Evolutionary conservation across 35 echinoderm and acorn worm genomes (phyloP).

Genomic region (Stichopus chloronotus): DNA sequence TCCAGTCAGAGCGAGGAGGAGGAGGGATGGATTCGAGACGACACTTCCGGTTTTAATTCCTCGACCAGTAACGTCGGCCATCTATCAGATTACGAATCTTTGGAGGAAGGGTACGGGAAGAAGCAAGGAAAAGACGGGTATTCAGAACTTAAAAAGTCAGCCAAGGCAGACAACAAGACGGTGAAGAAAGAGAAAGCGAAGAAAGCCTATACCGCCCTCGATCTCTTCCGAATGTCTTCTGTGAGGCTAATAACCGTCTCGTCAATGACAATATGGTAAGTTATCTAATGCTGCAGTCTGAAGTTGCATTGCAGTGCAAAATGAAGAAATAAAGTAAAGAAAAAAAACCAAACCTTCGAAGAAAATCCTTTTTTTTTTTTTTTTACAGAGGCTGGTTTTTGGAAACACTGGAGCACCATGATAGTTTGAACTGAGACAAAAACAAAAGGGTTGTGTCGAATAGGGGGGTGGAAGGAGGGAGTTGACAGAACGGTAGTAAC

Average conservation of each 20-base stretch:
- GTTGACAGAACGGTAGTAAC: too few species aligned
- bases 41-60: constrained; percentile 18
- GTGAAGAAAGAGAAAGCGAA: neutral
- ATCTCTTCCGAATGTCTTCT: constrained; percentile 50
- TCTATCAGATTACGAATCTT: constrained; percentile 22
- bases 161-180: neutral
- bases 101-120: constrained; percentile 26
- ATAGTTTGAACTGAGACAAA: too few species aligned
- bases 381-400: too few species aligned
- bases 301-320: neutral
- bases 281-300: neutral
- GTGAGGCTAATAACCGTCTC: constrained; percentile 7
- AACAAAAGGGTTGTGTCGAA: too few species aligned
- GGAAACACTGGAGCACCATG: too few species aligned
- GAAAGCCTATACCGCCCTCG: constrained; percentile 21
- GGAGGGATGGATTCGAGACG: neutral
- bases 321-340: neutral
- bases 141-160: neutral
- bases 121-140: neutral
- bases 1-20: constrained; percentile 28
- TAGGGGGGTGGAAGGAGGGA: too few species aligned
- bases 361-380: too few species aligned
- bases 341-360: neutral
- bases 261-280: constrained; percentile 53
- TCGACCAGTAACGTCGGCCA: neutral